Conservation (phyloP, 2,888 invertebrate species). For the Tachystola acroxantha region DNA sequence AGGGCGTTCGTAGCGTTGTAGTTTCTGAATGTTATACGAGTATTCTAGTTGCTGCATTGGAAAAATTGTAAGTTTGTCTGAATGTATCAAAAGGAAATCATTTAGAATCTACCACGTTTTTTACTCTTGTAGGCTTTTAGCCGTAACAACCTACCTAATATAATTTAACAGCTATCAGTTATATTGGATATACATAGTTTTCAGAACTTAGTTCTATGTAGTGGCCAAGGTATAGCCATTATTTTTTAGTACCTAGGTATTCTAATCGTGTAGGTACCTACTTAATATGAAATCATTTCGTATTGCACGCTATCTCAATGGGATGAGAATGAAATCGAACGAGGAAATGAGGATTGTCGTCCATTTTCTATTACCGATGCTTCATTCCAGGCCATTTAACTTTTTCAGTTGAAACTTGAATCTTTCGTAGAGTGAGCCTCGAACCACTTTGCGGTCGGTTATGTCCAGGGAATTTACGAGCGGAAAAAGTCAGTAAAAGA, state of each 20-base stretch:
- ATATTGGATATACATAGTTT: too few species aligned
- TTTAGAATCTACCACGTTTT: too few species aligned
- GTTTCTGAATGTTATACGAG: background rate
- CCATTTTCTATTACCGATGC: constrained; percentile 63
- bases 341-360: constrained; percentile 62
- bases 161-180: too few species aligned
- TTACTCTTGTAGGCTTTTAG: too few species aligned
- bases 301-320: constrained; percentile 2
- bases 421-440: constrained; percentile 37
- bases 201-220: too few species aligned
- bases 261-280: too few species aligned
- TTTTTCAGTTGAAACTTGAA: constrained; percentile 55
- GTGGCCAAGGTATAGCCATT: too few species aligned
- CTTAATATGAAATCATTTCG: background rate
- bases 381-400: constrained; percentile 65
- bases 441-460: constrained; percentile 35
- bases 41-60: background rate
- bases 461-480: constrained; percentile 17
- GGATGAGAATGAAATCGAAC: constrained; percentile 34
- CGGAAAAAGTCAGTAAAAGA: background rate
- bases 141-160: too few species aligned
- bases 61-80: too few species aligned
- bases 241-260: too few species aligned
- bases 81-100: too few species aligned
- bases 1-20: constrained; percentile 12